These are phyloP conservation scores for Daubentonia madagascariensis DNA, from an alignment of 2,113 vertebrate species.

Conservation along the genomic window DNA sequence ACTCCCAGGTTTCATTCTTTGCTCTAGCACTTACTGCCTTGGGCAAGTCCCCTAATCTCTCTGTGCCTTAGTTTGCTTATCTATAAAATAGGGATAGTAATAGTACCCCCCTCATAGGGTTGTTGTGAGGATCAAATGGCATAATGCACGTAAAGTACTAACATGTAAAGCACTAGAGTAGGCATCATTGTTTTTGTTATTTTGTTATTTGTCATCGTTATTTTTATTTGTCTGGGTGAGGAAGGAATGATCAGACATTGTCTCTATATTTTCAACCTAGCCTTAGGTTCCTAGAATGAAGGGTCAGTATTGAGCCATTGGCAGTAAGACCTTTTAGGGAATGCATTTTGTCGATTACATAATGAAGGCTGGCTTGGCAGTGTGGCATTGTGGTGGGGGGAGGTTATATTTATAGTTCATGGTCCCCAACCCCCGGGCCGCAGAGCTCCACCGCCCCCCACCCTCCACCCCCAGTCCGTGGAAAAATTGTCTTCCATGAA, in stretches of 20 bases:
- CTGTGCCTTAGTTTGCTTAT: background rate
- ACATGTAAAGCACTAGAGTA: background rate
- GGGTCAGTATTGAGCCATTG: background rate
- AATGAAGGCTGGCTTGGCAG: background rate
- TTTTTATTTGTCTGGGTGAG: background rate
- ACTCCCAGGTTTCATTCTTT: background rate
- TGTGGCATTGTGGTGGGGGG: background rate
- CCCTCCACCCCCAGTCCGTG: too few species aligned
- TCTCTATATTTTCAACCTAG: background rate
- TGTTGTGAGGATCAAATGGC: background rate
- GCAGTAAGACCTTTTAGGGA: background rate
- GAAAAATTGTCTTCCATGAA: too few species aligned
- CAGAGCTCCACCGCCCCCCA: too few species aligned
- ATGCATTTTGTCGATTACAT: background rate
- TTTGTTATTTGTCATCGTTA: background rate
- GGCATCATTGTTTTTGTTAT: background rate
- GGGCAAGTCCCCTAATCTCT: background rate
- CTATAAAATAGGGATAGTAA: background rate
- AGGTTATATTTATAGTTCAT: rapidly evolving
- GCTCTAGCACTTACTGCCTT: background rate
- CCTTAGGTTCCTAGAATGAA: background rate
- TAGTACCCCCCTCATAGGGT: background rate
- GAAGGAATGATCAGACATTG: background rate
- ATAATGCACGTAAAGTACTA: background rate
- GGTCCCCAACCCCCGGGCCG: too few species aligned